Evolutionary conservation across 2,797 vertebrate genomes (phyloP), one percentile per base, ranked within the genome.

Genomic region (Malacoraja senta): DNA sequence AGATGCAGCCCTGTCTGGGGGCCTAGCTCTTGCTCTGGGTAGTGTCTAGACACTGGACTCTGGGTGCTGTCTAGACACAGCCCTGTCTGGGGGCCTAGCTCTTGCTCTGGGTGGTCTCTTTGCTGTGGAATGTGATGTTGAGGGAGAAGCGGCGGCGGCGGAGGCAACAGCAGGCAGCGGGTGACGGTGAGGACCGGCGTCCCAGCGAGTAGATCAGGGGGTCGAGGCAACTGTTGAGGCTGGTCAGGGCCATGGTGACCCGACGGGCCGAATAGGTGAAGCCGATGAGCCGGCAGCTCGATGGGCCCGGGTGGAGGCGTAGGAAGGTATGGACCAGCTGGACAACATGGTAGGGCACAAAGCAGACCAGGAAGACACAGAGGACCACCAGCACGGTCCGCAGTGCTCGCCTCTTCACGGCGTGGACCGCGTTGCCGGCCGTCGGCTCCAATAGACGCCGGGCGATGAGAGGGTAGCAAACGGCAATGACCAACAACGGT

Each of bases 171-270:
- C 0, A 80, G 53, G 8, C 21, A 53, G 93, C 93, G 81, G 21
- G 26, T 15, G 77, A 94, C 94, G 93, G 93, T 6, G 44, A 93
- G 90, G 4, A 53, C 44, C 94, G 94, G 0, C 94, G 94, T 3
- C 91, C 93, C 2, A 94, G 93, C 35, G 94, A 95, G 79, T 94
- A 95, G 80, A 95, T 80, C 58, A 94, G 38, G 0, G 94, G 94
- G n/a, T 95, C 94, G 93, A 84, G 81, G 53, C 81, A 84, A 44
- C 81, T 84, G 81, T 84, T 84, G 81, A 84, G 38, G 44, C 81
- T 95, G 81, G 94, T 94, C 68, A 95, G 93, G 0, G 94, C 94
- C 94, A 95, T 95, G 78, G 94, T 94, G 61, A 95, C 84, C 0
- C 94, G 93, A 0, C 94, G 93, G 35, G 94, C 94, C 0, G 78